Evolutionary conservation across 2,113 vertebrate genomes (phyloP).

Genomic region (Orycteropus afer): DNA sequence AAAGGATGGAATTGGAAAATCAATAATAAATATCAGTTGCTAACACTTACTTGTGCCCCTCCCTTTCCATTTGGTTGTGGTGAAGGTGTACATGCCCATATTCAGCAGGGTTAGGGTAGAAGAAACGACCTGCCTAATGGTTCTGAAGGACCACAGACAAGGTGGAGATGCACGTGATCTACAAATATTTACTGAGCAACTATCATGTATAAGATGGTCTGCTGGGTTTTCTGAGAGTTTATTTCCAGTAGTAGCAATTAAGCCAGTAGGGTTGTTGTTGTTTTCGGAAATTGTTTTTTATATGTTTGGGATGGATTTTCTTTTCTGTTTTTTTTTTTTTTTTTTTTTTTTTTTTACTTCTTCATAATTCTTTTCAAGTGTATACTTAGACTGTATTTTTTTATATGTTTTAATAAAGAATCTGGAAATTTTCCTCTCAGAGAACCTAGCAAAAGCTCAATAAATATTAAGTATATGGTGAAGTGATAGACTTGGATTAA

Average conservation of each 20-base stretch:
- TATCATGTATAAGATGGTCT: neutral
- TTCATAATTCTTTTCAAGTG: neutral
- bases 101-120: neutral
- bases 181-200: neutral
- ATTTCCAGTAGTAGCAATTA: neutral
- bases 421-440: neutral
- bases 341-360: no score
- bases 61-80: neutral
- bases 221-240: neutral
- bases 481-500: neutral
- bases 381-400: neutral
- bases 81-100: rapidly evolving
- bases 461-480: neutral
- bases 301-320: no score
- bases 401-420: neutral
- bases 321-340: no score
- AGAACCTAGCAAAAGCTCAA: neutral
- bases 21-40: neutral
- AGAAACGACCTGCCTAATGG: no score
- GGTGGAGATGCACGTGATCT: rapidly evolving
- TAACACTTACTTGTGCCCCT: neutral
- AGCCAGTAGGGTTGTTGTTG: neutral
- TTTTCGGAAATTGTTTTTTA: no score
- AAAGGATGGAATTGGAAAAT: neutral
- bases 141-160: neutral